Conservation (phyloP, 2,113 vertebrate genomes). For the Apeltes quadracus region DNA sequence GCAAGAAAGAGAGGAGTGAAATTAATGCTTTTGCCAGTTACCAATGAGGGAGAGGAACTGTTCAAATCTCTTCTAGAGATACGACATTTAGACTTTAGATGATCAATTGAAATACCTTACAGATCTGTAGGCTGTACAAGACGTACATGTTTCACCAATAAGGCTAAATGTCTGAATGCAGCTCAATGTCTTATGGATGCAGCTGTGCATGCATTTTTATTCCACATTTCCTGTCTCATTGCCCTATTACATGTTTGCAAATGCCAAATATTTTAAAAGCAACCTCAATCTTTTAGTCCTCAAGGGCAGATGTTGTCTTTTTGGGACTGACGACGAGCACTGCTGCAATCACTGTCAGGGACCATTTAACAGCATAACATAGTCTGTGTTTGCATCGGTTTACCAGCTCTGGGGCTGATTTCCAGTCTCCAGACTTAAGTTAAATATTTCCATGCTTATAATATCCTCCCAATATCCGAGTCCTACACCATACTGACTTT, state of each 20-base stretch:
- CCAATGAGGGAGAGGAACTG: neutral
- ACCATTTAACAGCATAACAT: slow-evolving; percentile 52
- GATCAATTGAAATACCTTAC: slow-evolving; percentile 6
- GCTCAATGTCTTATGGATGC: neutral
- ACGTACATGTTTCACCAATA: neutral
- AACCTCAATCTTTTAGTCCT: slow-evolving; percentile 43
- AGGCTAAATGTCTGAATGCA: neutral
- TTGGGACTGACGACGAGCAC: slow-evolving; percentile 30
- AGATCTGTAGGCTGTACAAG: neutral
- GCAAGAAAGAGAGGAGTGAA: neutral
- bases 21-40: neutral
- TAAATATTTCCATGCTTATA: slow-evolving; percentile 22
- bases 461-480: slow-evolving; percentile 26
- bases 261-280: slow-evolving; percentile 35
- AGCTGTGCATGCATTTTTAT: slow-evolving; percentile 3
- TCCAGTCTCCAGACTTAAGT: slow-evolving; percentile 21
- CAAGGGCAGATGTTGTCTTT: slow-evolving; percentile 23
- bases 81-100: neutral
- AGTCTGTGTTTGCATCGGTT: slow-evolving; percentile 35
- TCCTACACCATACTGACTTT: slow-evolving; percentile 29
- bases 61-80: neutral
- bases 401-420: slow-evolving; percentile 32
- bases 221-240: neutral
- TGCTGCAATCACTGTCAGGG: slow-evolving; percentile 43
- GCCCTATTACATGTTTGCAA: slow-evolving; percentile 15